A percentile compares a stretch with the other conserved stretches of the same genome.
Evolutionary conservation across 2,888 invertebrate genomes (phyloP).

Genomic region (Prosapia bicincta): DNA sequence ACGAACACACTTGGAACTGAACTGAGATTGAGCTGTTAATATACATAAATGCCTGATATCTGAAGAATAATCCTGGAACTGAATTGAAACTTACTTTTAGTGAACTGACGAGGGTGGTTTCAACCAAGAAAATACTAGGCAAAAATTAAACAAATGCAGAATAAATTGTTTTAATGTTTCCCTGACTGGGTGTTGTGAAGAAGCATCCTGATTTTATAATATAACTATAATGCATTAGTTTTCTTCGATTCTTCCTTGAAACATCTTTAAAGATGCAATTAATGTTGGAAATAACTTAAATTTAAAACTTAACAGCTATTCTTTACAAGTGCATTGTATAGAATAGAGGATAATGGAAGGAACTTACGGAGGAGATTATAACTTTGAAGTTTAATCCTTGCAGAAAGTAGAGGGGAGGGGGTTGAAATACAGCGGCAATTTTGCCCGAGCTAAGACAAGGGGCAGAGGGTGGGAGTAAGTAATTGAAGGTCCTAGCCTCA

Average conservation of each 20-base stretch:
- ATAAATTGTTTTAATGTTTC: too few relatives aligned
- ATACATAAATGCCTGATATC: too few relatives aligned
- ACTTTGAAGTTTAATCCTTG: background rate
- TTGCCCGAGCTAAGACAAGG: background rate
- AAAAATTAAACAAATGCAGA: too few relatives aligned
- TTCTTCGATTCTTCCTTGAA: background rate
- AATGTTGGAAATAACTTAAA: background rate
- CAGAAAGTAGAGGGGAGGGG: background rate
- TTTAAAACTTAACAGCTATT: background rate
- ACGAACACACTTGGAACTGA: too few relatives aligned
- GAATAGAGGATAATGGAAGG: background rate
- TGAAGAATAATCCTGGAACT: too few relatives aligned
- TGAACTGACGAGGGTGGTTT: too few relatives aligned
- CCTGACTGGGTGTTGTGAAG: too few relatives aligned
- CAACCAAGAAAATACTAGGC: too few relatives aligned
- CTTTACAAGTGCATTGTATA: background rate
- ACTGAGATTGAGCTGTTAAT: too few relatives aligned
- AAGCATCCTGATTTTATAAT: too few relatives aligned
- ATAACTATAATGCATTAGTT: too few relatives aligned
- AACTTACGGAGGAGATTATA: background rate
- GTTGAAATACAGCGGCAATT: background rate
- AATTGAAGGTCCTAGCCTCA: constrained; percentile 41
- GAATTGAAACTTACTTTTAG: too few relatives aligned
- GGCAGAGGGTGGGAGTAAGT: constrained; percentile 32
- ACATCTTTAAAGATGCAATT: background rate